Conservation (phyloP, 2,797 vertebrate genomes). For the Scolopax rusticola region DNA sequence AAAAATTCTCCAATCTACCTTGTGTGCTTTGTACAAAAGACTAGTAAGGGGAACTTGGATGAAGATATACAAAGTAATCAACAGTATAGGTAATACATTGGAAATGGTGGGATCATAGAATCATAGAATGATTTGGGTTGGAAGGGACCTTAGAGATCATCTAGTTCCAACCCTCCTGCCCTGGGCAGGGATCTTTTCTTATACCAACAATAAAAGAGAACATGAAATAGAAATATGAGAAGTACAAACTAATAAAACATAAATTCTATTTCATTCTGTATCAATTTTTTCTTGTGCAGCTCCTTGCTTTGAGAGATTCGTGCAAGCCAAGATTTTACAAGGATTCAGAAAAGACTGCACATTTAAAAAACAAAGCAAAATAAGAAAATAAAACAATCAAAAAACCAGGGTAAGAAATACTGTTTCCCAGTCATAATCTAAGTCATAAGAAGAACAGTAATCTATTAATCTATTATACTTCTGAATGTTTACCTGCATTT, state of each 20-base stretch:
- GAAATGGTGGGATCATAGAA: background rate
- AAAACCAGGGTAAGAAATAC: background rate
- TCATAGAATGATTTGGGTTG: too few species aligned
- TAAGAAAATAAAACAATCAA: background rate
- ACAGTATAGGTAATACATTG: background rate
- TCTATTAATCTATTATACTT: background rate
- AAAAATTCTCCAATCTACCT: background rate
- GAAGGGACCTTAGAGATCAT: too few species aligned
- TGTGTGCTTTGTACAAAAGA: background rate
- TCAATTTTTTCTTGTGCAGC: background rate
- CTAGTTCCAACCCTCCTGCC: too few species aligned
- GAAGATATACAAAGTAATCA: background rate
- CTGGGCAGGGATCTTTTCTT: background rate
- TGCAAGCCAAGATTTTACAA: background rate
- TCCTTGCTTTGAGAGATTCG: background rate
- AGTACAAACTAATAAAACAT: background rate
- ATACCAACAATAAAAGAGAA: background rate
- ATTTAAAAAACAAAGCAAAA: background rate
- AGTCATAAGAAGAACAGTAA: background rate
- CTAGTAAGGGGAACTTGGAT: background rate
- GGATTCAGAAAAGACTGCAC: background rate
- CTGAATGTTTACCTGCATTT: background rate
- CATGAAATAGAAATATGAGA: background rate
- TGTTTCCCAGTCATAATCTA: background rate
- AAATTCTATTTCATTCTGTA: background rate